phyloP scores from a whole-genome alignment of 2,797 vertebrate genomes.

The Labeo calbasu region DNA sequence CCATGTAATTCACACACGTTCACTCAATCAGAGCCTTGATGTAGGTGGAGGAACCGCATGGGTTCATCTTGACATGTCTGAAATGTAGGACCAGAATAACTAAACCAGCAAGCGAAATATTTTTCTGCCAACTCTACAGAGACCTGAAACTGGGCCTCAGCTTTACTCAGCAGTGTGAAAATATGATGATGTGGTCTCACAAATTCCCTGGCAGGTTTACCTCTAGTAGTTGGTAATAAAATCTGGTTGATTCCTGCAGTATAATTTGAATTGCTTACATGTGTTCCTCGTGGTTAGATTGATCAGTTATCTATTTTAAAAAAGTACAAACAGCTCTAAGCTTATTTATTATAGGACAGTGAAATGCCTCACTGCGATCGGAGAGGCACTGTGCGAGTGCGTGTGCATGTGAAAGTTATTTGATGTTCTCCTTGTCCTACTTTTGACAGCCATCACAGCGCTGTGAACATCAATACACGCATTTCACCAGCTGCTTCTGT shows the following conservation, averaged over 20 bases:
- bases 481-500: background rate
- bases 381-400: conserved; percentile 37
- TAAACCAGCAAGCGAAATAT: conserved; percentile 13
- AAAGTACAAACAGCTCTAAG: background rate
- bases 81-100: background rate
- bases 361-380: conserved; percentile 46
- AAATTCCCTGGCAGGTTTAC: background rate
- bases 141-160: background rate
- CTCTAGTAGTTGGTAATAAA: background rate
- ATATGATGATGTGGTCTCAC: background rate
- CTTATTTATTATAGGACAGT: conserved; percentile 17
- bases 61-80: background rate
- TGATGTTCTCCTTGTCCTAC: conserved; percentile 35
- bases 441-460: conserved; percentile 10
- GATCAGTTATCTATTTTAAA: background rate
- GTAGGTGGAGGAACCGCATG: conserved; percentile 1
- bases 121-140: background rate
- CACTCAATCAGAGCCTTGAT: background rate
- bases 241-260: background rate
- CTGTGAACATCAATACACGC: conserved; percentile 23
- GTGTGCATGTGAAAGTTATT: conserved; percentile 40
- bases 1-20: conserved; percentile 35
- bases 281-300: background rate
- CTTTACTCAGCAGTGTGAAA: background rate
- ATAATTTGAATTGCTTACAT: background rate